These are phyloP conservation scores for Diadophis punctatus DNA, from an alignment of 2,113 vertebrate genomes.

Conservation along the genomic window DNA sequence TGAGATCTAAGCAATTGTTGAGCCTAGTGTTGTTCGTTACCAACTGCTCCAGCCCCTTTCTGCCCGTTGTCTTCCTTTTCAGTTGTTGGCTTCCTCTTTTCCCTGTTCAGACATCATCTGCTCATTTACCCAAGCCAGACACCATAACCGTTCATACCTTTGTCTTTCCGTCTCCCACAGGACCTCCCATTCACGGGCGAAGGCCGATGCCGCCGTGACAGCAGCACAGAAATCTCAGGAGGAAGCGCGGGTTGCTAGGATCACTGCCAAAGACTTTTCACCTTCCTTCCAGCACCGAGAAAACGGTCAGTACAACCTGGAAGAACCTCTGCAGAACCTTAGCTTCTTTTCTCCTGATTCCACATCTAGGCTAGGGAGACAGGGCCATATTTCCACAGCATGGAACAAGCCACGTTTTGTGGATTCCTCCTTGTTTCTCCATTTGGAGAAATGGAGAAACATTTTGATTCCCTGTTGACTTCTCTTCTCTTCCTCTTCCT, in stretches of 20 bases:
- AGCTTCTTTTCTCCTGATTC: not conserved
- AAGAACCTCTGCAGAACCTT: accelerated
- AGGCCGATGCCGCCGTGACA: constrained; percentile 87
- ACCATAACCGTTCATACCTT: not conserved
- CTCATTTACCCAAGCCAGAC: not conserved
- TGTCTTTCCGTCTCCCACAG: constrained; percentile 63
- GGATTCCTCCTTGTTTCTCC: not conserved
- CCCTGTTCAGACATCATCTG: not conserved
- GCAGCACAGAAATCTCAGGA: constrained; percentile 91
- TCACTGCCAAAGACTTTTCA: constrained; percentile 97
- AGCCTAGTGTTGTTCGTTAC: too few relatives aligned
- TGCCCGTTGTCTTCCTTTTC: not conserved
- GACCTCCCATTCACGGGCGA: constrained; percentile 92
- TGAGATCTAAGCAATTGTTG: too few relatives aligned
- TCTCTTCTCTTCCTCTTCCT: too few relatives aligned
- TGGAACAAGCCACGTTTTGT: not conserved
- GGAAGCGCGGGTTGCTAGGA: constrained; percentile 89
- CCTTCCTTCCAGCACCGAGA: constrained; percentile 95
- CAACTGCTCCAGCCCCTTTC: not conserved
- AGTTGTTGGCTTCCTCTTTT: not conserved
- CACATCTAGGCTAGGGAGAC: not conserved
- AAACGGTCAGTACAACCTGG: constrained; percentile 79
- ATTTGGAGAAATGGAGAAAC: not conserved
- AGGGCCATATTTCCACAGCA: too few relatives aligned
- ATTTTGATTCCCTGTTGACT: not conserved